phyloP scores from a whole-genome alignment of 2,113 vertebrate genomes.

The Chaetura pelagica region DNA sequence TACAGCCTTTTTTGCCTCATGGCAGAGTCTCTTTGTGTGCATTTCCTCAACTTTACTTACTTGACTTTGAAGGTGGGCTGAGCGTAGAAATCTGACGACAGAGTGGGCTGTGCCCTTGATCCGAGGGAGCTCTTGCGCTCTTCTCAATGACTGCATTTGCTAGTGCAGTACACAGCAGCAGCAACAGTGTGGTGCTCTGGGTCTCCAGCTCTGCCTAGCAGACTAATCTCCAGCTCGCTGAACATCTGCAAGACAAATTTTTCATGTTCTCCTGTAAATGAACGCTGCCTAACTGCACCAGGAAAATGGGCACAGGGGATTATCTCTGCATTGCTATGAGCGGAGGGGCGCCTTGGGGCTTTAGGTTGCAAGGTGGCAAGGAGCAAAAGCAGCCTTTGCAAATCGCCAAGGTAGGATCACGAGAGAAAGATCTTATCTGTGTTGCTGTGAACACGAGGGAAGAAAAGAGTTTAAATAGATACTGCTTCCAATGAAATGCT shows the following conservation, averaged over 20 bases:
- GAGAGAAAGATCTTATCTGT: not conserved
- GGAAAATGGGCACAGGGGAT: constrained; percentile 91
- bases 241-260: constrained; percentile 32
- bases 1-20: not conserved
- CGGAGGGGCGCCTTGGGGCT: constrained; percentile 94
- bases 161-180: constrained; percentile 49
- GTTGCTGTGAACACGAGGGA: not conserved
- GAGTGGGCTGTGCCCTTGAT: constrained; percentile 70
- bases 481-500: not conserved
- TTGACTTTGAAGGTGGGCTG: constrained; percentile 72
- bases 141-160: constrained; percentile 19
- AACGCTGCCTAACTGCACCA: constrained; percentile 51
- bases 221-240: not conserved
- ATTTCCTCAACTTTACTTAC: not conserved
- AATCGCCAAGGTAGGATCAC: constrained; percentile 87
- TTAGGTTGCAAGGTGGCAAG: constrained; percentile 86
- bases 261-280: constrained; percentile 15
- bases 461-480: not conserved
- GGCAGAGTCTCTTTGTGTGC: not conserved
- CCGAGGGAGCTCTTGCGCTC: constrained; percentile 13
- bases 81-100: constrained; percentile 73
- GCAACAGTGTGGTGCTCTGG: constrained; percentile 57
- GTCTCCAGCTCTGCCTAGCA: constrained; percentile 41
- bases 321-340: constrained; percentile 91
- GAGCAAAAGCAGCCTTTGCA: constrained; percentile 85